Evolutionary conservation across 2,113 vertebrate species (phyloP).

Genomic region (Nibea albiflora): DNA sequence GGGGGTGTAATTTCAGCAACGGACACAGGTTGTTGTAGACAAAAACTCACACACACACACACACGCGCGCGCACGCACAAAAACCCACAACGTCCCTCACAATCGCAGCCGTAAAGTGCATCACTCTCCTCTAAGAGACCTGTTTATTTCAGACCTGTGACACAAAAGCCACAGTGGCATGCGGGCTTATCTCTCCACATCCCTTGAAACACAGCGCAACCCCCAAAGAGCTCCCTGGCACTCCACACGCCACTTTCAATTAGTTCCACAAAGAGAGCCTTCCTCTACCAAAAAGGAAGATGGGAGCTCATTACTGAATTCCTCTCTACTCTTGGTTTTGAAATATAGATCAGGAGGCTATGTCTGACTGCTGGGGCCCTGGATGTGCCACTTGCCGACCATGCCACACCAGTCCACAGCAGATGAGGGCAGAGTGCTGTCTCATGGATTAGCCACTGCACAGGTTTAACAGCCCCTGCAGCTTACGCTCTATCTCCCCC

Average conservation of each 20-base stretch:
- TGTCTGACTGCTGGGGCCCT: conserved; percentile 62
- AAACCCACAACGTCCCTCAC: neutral
- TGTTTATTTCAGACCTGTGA: conserved; percentile 78
- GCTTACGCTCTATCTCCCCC: conserved; percentile 60
- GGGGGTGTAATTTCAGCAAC: conserved; percentile 47
- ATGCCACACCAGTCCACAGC: conserved; percentile 54
- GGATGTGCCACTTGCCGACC: conserved; percentile 50
- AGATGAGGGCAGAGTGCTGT: conserved; percentile 58
- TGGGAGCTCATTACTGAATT: conserved; percentile 84
- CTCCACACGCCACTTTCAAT: conserved; percentile 84
- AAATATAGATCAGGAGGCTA: conserved; percentile 83
- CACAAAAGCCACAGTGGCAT: conserved; percentile 66
- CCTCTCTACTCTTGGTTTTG: conserved; percentile 77
- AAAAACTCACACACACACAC: conserved; percentile 32
- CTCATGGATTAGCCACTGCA: conserved; percentile 70
- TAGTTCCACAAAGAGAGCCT: conserved; percentile 84
- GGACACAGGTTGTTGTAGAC: conserved; percentile 49
- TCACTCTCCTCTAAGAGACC: conserved; percentile 66
- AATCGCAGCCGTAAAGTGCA: conserved; percentile 48
- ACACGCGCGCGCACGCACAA: neutral
- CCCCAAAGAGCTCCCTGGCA: conserved; percentile 78
- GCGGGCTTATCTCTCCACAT: conserved; percentile 70
- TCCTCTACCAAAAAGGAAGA: conserved; percentile 78
- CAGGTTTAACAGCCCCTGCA: conserved; percentile 65
- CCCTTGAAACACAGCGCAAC: conserved; percentile 68